These are phyloP conservation scores for Serripes groenlandicus DNA, from an alignment of 2,888 invertebrate genomes.

Conservation along the genomic window DNA sequence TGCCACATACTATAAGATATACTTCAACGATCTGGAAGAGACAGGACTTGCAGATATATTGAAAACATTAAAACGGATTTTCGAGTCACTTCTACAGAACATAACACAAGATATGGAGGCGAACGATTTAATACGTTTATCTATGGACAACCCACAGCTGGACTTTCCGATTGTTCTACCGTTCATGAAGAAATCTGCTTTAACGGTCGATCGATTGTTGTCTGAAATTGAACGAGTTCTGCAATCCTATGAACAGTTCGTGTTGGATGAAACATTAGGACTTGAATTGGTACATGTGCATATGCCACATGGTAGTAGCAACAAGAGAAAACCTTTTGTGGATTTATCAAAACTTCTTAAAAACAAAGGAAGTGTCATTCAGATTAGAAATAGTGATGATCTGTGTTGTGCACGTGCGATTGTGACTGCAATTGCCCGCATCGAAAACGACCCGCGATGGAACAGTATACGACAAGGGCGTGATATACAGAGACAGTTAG, in stretches of 20 bases:
- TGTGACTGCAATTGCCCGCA: conserved; percentile 59
- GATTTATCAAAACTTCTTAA: conserved; percentile 39
- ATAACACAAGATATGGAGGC: conserved; percentile 32
- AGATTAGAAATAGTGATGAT: conserved; percentile 46
- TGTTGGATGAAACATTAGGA: conserved; percentile 47
- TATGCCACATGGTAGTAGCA: conserved; percentile 7
- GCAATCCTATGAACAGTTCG: conserved; percentile 61
- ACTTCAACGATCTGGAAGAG: conserved; percentile 25
- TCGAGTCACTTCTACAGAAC: conserved; percentile 31
- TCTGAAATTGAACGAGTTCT: conserved; percentile 55
- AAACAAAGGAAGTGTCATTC: conserved; percentile 50
- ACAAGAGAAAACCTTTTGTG: conserved; percentile 14
- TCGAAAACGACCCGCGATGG: conserved; percentile 47
- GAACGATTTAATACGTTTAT: conserved; percentile 48
- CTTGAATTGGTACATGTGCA: conserved; percentile 44
- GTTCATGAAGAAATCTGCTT: conserved; percentile 37
- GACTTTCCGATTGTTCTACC: conserved; percentile 52
- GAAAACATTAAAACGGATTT: conserved; percentile 33
- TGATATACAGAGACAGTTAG: conserved; percentile 46
- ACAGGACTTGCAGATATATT: conserved; percentile 33
- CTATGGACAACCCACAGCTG: conserved; percentile 55
- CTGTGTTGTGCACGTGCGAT: conserved; percentile 61
- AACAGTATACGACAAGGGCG: conserved; percentile 49
- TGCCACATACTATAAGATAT: conserved; percentile 34
- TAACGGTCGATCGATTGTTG: conserved; percentile 46